Conservation (phyloP, 2,888 invertebrate genomes). For the Sthenelais limicola region DNA sequence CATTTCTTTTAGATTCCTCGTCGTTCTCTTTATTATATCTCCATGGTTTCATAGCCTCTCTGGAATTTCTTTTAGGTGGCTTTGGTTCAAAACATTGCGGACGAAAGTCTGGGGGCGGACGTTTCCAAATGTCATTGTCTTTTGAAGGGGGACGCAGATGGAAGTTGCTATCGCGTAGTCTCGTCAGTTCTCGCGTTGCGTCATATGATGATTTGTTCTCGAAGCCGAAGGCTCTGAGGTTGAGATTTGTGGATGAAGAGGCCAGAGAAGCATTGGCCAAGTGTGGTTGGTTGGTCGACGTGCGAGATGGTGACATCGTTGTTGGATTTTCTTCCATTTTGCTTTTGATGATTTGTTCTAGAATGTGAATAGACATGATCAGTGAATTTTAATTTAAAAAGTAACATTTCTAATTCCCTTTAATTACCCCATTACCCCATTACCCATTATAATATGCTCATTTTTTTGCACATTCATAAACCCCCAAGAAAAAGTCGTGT, state of each 20-base stretch:
- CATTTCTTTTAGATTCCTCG: conserved; percentile 51
- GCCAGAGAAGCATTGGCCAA: no score
- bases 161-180: conserved; percentile 61
- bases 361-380: no score
- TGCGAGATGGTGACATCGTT: no score
- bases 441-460: no score
- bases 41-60: conserved; percentile 68
- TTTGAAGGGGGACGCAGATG: conserved; percentile 43
- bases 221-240: conserved; percentile 55
- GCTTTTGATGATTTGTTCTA: no score
- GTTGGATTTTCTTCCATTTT: no score
- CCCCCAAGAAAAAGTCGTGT: no score
- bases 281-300: no score
- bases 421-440: no score
- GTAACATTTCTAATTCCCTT: no score
- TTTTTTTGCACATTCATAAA: no score
- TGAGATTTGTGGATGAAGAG: not conserved
- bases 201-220: conserved; percentile 63
- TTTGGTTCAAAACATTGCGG: conserved; percentile 62
- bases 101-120: conserved; percentile 68
- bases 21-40: conserved; percentile 58
- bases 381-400: no score
- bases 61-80: conserved; percentile 67
- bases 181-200: conserved; percentile 60
- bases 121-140: conserved; percentile 65